Evolutionary conservation across 1,140 invertebrate species (phyloP).

Genomic region (Pseudomyrmex flavicornis): DNA sequence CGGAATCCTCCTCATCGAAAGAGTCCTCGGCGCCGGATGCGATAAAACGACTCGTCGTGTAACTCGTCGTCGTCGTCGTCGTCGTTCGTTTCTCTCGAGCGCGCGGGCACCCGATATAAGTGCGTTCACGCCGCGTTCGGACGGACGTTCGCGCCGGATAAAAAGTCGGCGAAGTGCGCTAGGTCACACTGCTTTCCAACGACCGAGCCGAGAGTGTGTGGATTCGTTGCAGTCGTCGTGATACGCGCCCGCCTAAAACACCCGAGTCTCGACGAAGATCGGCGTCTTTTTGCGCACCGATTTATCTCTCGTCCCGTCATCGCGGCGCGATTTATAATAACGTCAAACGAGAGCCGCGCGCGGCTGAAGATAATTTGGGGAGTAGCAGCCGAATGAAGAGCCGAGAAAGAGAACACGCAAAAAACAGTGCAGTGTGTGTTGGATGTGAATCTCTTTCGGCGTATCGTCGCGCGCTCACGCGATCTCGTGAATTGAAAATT

Average conservation of each 20-base stretch:
- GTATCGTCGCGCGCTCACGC: neutral
- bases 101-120: constrained; percentile 64
- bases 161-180: constrained; percentile 53
- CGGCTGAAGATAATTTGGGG: neutral
- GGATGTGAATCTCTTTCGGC: neutral
- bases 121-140: constrained; percentile 55
- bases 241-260: neutral
- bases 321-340: neutral
- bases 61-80: constrained; percentile 8
- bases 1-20: constrained; percentile 68
- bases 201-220: constrained; percentile 17
- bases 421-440: neutral
- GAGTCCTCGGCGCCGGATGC: constrained; percentile 73
- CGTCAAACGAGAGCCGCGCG: neutral
- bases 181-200: constrained; percentile 50
- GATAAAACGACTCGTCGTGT: constrained; percentile 65
- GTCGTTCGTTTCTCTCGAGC: neutral
- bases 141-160: constrained; percentile 47
- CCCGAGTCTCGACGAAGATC: no score
- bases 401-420: neutral
- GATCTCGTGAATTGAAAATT: neutral
- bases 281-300: neutral
- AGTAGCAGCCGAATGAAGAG: neutral
- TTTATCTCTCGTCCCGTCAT: neutral
- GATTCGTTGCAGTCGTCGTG: constrained; percentile 30